Percentiles rank a stretch among this genome's conserved stretches.
These are phyloP conservation scores for Spinus pinus DNA, from an alignment of 2,797 vertebrate species.

Conservation along the genomic window DNA sequence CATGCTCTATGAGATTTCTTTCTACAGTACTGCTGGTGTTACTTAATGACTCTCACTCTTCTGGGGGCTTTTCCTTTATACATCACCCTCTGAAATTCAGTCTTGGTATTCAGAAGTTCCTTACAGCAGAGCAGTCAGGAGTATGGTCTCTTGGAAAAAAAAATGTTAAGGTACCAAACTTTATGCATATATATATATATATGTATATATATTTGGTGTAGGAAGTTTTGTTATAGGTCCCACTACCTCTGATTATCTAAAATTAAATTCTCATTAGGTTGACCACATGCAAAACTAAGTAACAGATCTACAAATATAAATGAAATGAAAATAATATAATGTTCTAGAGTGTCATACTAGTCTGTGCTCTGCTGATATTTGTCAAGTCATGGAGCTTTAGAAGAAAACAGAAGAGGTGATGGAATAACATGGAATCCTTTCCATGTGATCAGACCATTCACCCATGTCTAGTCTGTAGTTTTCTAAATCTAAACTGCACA, in stretches of 20 bases:
- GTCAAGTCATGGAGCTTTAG: neutral
- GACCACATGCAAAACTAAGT: neutral
- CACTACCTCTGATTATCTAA: neutral
- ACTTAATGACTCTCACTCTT: neutral
- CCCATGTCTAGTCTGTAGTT: neutral
- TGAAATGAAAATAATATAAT: neutral
- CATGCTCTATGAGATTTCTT: neutral
- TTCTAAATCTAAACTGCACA: neutral
- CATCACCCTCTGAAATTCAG: neutral
- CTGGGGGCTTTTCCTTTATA: neutral
- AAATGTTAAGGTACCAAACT: neutral
- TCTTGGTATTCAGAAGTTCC: neutral
- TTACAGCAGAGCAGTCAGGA: neutral
- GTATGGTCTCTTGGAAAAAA: neutral
- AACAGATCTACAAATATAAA: neutral
- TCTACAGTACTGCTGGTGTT: neutral
- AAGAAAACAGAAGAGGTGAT: neutral
- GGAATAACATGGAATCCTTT: neutral
- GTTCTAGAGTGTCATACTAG: neutral
- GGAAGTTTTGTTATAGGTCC: neutral
- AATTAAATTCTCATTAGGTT: neutral
- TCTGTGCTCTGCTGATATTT: neutral
- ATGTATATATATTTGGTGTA: neutral
- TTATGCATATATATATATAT: neutral
- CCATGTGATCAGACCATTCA: neutral